Evolutionary conservation across 2,888 invertebrate species (phyloP), one percentile per base, ranked within the genome.

Genomic region (Unio pictorum): DNA sequence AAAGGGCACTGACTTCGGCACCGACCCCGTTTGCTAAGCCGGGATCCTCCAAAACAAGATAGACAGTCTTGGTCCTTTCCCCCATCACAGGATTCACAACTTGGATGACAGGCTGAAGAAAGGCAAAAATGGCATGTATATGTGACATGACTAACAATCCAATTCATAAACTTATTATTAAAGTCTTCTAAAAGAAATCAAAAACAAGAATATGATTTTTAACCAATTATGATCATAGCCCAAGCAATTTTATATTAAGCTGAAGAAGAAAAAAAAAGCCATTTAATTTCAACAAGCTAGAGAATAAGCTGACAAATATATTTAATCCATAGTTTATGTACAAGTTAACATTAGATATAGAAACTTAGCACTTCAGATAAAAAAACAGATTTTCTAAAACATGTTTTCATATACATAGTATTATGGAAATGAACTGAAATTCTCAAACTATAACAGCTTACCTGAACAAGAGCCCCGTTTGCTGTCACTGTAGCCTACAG

Each of bases 71-170:
- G 73, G 55, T 71, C 71, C 56, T 64, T 66, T 18, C 79, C 81
- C 23, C 84, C 84, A 59, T 73, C 76, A 71, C 87, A 87, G 2
- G 79, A 78, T 54, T 75, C 71, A 76, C 87, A 87, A 8, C 81
- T 73, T 2, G 85, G 80, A 58, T 84, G 84, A 66, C 87, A 87
- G n/a, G 75, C 87, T 87, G 74, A 11, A 71, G 68, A 23, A 60
- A 59, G 30, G 30, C 18, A 64, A 28, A 68, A 56, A 45, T 18
- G 59, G 20, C 61, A 11, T 55, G 20, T 56, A 15, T 64, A 18
- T 64, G 1, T 18, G 20, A 58, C 45, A 11, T 45, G 45, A 45
- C 15, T 45, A 3, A 45, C 45, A 45, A 2, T 3, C 2, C 15
- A 45, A 45, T 45, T 45, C 11, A 45, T 45, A 45, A 45, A 2